Conservation (phyloP, 1,140 invertebrate genomes). For the Myzus persicae region DNA sequence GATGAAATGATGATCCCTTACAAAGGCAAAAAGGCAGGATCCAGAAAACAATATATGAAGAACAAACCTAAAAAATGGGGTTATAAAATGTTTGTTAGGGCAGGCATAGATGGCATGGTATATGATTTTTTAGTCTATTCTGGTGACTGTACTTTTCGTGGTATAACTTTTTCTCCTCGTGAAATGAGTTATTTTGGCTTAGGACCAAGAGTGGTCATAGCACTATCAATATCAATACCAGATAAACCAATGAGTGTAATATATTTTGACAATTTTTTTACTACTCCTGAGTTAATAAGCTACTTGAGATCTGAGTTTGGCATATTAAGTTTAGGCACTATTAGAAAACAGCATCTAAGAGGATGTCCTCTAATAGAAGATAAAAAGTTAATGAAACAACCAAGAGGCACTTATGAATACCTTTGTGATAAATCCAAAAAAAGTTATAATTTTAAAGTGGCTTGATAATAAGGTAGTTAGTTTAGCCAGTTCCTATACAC, state of each 20-base stretch:
- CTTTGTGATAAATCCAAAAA: conserved; percentile 59
- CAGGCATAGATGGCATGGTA: conserved; percentile 63
- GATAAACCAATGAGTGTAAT: conserved; percentile 23
- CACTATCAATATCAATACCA: conserved; percentile 33
- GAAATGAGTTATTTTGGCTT: conserved; percentile 47
- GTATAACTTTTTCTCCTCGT: not conserved
- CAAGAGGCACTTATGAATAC: conserved; percentile 62
- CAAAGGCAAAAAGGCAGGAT: conserved; percentile 65
- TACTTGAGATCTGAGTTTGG: conserved; percentile 53
- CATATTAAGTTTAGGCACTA: conserved; percentile 41
- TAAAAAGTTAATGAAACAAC: conserved; percentile 61
- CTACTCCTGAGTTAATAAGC: conserved; percentile 36
- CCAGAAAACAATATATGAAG: conserved; percentile 63
- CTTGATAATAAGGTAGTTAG: conserved; percentile 65
- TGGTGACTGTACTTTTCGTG: conserved; percentile 39
- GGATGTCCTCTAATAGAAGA: conserved; percentile 24
- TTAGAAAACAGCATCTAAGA: conserved; percentile 32
- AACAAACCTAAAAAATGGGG: conserved; percentile 64
- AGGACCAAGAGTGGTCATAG: conserved; percentile 39
- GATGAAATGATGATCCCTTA: conserved; percentile 67
- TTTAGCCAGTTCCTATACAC: conserved; percentile 62
- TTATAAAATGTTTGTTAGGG: conserved; percentile 64
- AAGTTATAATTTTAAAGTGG: conserved; percentile 64
- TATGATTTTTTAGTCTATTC: conserved; percentile 65
- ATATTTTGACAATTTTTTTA: conserved; percentile 57